phyloP scores from a whole-genome alignment of 2,797 vertebrate genomes.

The Melanitta fusca region DNA sequence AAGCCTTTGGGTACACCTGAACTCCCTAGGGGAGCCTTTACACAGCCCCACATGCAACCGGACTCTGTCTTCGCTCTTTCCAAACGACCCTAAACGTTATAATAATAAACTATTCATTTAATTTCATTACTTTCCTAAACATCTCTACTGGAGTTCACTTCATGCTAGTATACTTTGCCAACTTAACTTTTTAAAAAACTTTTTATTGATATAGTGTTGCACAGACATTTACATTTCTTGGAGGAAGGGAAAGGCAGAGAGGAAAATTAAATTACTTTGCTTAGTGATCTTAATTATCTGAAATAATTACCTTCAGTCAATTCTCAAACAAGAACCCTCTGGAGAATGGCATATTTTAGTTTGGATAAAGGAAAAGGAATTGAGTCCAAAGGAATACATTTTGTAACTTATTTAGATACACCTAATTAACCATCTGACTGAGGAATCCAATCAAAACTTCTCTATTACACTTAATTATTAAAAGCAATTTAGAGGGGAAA shows the following conservation, averaged over 20 bases:
- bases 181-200: conserved; percentile 75
- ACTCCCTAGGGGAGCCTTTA: too few species aligned
- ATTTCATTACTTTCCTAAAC: conserved; percentile 42
- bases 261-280: conserved; percentile 80
- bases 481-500: conserved; percentile 55
- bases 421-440: conserved; percentile 80
- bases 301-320: conserved; percentile 82
- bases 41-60: too few species aligned
- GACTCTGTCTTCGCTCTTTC: too few species aligned
- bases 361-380: conserved; percentile 56
- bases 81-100: too few species aligned
- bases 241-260: conserved; percentile 50
- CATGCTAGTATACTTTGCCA: conserved; percentile 16
- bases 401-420: conserved; percentile 74
- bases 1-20: too few species aligned
- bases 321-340: conserved; percentile 75
- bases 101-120: conserved; percentile 5
- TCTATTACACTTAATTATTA: conserved; percentile 72
- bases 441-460: conserved; percentile 76
- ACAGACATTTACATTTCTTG: conserved; percentile 73
- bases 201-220: conserved; percentile 64
- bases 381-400: conserved; percentile 69
- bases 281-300: conserved; percentile 83
- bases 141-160: conserved; percentile 57
- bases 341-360: conserved; percentile 72